Percentiles rank a stretch among this genome's conserved stretches.
phyloP scores from a whole-genome alignment of 2,113 vertebrate genomes.

The Lamprotornis superbus region DNA sequence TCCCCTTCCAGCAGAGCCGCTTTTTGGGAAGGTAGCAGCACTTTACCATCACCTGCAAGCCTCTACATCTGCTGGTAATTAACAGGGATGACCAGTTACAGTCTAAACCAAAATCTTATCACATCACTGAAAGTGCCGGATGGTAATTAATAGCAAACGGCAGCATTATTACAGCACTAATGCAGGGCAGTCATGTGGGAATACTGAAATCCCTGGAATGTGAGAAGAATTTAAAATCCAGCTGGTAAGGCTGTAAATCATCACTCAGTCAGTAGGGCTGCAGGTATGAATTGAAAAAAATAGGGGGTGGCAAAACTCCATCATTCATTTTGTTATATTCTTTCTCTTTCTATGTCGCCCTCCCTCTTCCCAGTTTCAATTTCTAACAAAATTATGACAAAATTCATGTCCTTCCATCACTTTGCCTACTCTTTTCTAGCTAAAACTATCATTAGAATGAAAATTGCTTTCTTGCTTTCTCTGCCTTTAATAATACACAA shows the following conservation, averaged over 20 bases:
- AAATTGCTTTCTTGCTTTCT: background rate
- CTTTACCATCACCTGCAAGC: too few species aligned
- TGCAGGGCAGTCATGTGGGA: background rate
- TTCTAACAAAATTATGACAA: background rate
- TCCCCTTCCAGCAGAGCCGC: too few species aligned
- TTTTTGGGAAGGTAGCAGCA: too few species aligned
- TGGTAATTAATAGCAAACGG: background rate
- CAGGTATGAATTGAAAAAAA: background rate
- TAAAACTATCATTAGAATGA: background rate
- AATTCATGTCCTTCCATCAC: background rate
- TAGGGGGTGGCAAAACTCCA: background rate
- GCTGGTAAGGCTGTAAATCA: background rate
- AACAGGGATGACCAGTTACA: background rate
- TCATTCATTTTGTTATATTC: background rate
- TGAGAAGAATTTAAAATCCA: background rate
- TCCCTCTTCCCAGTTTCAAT: background rate
- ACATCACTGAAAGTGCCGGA: background rate
- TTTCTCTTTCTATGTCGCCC: background rate
- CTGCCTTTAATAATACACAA: background rate
- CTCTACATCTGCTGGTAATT: background rate
- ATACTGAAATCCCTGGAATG: background rate
- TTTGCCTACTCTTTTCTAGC: background rate
- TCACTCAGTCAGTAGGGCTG: background rate
- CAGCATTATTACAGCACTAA: background rate
- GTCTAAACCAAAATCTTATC: background rate